Percentiles rank a stretch among this genome's conserved stretches.
Evolutionary conservation across 2,888 invertebrate species (phyloP).

Genomic region (Globia sparganii): DNA sequence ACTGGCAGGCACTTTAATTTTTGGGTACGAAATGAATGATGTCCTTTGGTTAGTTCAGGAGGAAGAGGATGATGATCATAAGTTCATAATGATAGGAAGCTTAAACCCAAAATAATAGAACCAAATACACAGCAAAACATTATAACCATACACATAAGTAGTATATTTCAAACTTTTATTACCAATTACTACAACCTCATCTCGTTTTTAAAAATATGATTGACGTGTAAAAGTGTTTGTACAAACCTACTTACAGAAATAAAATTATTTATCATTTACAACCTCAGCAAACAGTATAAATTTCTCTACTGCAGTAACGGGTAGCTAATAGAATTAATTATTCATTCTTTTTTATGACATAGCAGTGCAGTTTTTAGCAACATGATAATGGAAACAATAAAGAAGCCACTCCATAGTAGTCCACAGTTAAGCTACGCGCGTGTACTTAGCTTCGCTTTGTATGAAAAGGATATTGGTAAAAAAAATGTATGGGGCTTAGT

Average conservation of each 20-base stretch:
- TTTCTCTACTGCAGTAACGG: slow-evolving; percentile 17
- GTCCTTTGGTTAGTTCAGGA: not conserved
- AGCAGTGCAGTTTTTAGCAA: slow-evolving; percentile 35
- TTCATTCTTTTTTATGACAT: not conserved
- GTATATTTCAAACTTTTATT: too few relatives aligned
- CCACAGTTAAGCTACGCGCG: not conserved
- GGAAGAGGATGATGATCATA: not conserved
- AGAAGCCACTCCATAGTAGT: not conserved
- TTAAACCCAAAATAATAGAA: not conserved
- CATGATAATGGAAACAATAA: slow-evolving; percentile 23
- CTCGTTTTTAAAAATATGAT: too few relatives aligned
- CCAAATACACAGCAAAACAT: not conserved
- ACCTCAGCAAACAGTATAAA: slow-evolving; percentile 1
- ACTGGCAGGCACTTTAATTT: too few relatives aligned
- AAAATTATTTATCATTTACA: too few relatives aligned
- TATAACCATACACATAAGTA: not conserved
- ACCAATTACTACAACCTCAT: too few relatives aligned
- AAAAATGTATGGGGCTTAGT: not conserved
- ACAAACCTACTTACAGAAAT: too few relatives aligned
- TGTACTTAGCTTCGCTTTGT: not conserved
- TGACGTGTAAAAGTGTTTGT: too few relatives aligned
- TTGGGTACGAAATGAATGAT: too few relatives aligned
- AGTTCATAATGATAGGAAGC: not conserved
- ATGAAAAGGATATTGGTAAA: not conserved
- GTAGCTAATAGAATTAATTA: slow-evolving; percentile 6